Conservation (phyloP, 2,797 vertebrate genomes). For the Philypnodon macrostomus region DNA sequence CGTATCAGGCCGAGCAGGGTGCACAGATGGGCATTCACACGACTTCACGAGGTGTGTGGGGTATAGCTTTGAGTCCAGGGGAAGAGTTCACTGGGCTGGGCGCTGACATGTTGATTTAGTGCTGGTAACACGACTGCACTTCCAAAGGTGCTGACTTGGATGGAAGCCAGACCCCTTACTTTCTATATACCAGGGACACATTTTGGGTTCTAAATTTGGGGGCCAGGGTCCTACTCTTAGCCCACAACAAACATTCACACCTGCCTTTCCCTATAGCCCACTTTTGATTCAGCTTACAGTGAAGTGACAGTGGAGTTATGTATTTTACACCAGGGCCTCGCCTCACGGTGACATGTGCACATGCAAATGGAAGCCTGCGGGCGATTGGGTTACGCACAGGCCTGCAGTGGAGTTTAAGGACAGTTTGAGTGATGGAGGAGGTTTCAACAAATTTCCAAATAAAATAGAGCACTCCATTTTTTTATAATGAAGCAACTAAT, state of each 20-base stretch:
- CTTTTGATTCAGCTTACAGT: slow-evolving; percentile 43
- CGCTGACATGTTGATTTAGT: slow-evolving; percentile 84
- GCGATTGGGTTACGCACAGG: no score
- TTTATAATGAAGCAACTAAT: no score
- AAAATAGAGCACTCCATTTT: no score
- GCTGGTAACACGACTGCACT: slow-evolving; percentile 78
- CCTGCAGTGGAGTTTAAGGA: no score
- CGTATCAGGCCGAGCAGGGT: slow-evolving; percentile 41
- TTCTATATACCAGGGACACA: slow-evolving; percentile 61
- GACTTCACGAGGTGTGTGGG: slow-evolving; percentile 72
- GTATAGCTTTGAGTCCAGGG: slow-evolving; percentile 70
- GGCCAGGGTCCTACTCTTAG: slow-evolving; percentile 54
- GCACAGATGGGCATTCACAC: slow-evolving; percentile 62
- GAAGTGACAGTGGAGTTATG: slow-evolving; percentile 15
- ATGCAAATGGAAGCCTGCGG: neutral
- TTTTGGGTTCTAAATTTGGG: slow-evolving; percentile 75
- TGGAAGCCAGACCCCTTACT: slow-evolving; percentile 76
- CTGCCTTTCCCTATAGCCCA: slow-evolving; percentile 55
- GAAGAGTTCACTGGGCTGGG: slow-evolving; percentile 73
- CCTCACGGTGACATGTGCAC: neutral
- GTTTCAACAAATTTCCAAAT: no score
- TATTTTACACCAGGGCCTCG: slow-evolving; percentile 15
- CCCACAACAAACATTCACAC: slow-evolving; percentile 73
- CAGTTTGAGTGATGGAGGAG: no score
- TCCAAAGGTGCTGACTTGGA: slow-evolving; percentile 83